Base-by-base conservation (phyloP, 2,113 vertebrate species). In the Oriolus oriolus region DNA sequence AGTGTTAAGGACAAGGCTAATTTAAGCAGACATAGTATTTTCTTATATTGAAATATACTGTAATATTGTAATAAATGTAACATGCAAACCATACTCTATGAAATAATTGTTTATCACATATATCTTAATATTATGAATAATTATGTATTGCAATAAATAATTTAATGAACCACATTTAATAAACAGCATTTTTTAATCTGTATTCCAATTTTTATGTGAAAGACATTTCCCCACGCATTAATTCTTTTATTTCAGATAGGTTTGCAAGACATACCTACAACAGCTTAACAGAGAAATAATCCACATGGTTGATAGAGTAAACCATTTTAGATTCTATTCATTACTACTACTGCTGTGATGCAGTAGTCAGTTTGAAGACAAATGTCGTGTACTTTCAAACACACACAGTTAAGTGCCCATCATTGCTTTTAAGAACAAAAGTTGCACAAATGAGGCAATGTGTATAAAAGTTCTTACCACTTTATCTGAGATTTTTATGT, bases 401-500 rank as follows among this genome's bases (percentile, higher is more conserved):
- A 93, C 92, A 90, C 17, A 45, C 76, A 57, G 8, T 65, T 78
- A 86, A 93, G 61, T 73, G 8, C 12, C 42, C 9, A 73, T 86
- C 74, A 21, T 68, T 93, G 30, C 5, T 89, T 80, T 63, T 61
- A 76, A 96, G 94, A 56, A 57, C 13, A 42, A 70, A 66, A 50
- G 78, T 81, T 52, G 27, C 83, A 39, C 75, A 83, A 91, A 37
- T 83, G 33, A 31, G 81, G 33, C 14, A 31, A 31, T 76, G 19
- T 19, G 23, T 94, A n/a, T 89, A 56, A 87, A 95, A 66, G 42
- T 54, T 42, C 5, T 69, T 65, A 86, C 3, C 21, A 20, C 85
- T 92, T 95, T 81, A 93, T 94, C 69, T 74, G 54, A 92, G 23
- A 71, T 75, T 93, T 90, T 94, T 94, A 13, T 69, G 65, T 96